Evolutionary conservation across 1,140 invertebrate species (phyloP), one percentile per base, ranked within the genome.

Genomic region (Bombus breviceps): DNA sequence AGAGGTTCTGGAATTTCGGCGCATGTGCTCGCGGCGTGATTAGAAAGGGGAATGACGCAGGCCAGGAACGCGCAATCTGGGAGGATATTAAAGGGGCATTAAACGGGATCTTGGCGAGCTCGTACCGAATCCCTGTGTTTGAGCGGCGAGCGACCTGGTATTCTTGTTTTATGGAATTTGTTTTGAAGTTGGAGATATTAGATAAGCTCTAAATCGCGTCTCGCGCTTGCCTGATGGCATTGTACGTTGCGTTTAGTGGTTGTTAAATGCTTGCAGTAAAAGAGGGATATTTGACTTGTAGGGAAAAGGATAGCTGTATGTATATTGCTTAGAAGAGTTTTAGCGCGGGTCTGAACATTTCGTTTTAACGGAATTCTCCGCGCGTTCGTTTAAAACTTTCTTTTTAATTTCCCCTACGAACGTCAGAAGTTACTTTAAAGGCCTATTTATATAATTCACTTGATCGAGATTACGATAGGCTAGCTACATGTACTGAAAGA

Each of bases 1-100:
- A 74, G 8, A 37, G 10, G 32, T n/a, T 18, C 57, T 32, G 47
- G 47, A 41, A 81, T 41, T 57, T 57, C 8, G 37, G 37, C 37
- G 22, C n/a, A 32, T 32, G n/a, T 12, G 34, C 34, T 10, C 59
- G 66, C 15, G 28, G 15, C 43, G 47, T 15, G 78, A 34, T 71
- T 81, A 74, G 72, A 43, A 73, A 73, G 18, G 72, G 72, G 39
- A 47, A 74, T 18, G 71, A 28, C 37, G 69, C 37, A 41, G 39
- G 15, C 69, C 13, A 10, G 37, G 69, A 25, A 39, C 72, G 47
- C 15, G 73, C 34, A 18, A 77, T 62, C 75, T 10, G 37, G 12
- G 69, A 41, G n/a, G 72, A 47, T 47, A 74, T 74, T 47, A 47
- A 72, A 47, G 41, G 10, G 18, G 18, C 32, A 25, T 75, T 53